Base-by-base conservation (phyloP, 2,113 vertebrate genomes). In the Prunella himalayana region DNA sequence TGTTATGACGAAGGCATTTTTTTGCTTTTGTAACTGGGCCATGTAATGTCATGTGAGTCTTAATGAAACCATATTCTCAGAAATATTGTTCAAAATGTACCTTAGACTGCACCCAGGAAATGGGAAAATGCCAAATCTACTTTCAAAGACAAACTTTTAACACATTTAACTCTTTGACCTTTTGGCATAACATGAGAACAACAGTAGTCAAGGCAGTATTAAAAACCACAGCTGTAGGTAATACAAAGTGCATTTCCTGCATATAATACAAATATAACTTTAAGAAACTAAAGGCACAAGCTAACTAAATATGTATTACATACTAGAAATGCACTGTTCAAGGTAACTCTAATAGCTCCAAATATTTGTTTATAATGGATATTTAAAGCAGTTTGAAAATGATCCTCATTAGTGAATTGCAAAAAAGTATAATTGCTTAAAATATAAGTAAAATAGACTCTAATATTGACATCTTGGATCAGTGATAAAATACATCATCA, bases 271-370 rank as follows among this genome's bases (percentile, higher is more conserved):
- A 97, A 97, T 97, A 96, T 95, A 98, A 98, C 93, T 95, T 97
- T 97, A 97, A 97, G 96, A 97, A 98, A 98, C 97, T 95, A 98
- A 98, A 98, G 98, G 98, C 98, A 98, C 97, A 97, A 98, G 97
- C 97, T 97, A 98, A 98, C 97, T 96, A 98, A 98, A 98, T 98
- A 95, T 95, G 95, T 98, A 98, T 98, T 98, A 98, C 97, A 98
- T 98, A 98, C 97, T 97, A 98, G 97, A 98, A 98, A 98, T 97
- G 97, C 97, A 98, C 98, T 96, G 79, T 98, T 98, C 97, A 98
- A 97, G 97, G 97, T 97, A 97, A 98, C 88, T 97, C 86, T 90
- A 97, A 97, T 94, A 97, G 94, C 83, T 97, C 97, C 91, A 96
- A 97, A 97, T 96, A 96, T 94, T 97, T 95, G 83, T 97, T 95